These are phyloP conservation scores for Zeus faber DNA, from an alignment of 2,113 vertebrate species.

Conservation along the genomic window DNA sequence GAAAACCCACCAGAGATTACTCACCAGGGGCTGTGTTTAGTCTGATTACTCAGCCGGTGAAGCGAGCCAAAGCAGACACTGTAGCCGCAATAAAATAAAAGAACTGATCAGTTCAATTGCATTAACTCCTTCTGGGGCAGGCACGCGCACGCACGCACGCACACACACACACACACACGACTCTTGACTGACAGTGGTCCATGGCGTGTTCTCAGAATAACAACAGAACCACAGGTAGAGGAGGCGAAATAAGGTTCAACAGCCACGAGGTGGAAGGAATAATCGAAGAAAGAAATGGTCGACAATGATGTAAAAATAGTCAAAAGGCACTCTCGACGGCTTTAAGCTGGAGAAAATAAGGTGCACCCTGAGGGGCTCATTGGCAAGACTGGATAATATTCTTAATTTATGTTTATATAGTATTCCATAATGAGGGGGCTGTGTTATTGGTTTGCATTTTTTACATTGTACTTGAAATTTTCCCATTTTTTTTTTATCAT, in stretches of 20 bases:
- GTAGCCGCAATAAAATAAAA: slow-evolving; percentile 16
- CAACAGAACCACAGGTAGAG: neutral
- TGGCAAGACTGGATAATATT: no score
- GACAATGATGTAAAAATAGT: slow-evolving; percentile 15
- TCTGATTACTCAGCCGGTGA: slow-evolving; percentile 32
- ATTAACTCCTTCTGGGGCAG: slow-evolving; percentile 1
- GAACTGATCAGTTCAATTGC: slow-evolving; percentile 38
- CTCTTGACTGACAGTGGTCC: slow-evolving; percentile 4
- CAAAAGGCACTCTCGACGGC: no score
- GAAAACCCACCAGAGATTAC: no score
- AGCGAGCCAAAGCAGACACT: slow-evolving; percentile 32
- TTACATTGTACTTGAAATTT: no score
- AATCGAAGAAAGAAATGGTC: no score
- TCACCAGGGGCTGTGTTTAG: no score
- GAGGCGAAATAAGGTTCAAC: neutral
- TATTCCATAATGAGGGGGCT: no score
- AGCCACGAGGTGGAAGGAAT: neutral
- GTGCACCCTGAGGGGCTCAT: no score
- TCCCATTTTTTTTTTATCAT: no score
- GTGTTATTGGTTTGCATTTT: no score
- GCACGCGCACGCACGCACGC: slow-evolving; percentile 12
- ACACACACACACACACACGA: slow-evolving; percentile 6
- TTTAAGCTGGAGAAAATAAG: slow-evolving; percentile 17
- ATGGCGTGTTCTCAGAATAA: neutral
- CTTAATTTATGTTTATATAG: no score